These are phyloP conservation scores for Vulpes lagopus DNA, from an alignment of 2,113 vertebrate species.

Conservation along the genomic window DNA sequence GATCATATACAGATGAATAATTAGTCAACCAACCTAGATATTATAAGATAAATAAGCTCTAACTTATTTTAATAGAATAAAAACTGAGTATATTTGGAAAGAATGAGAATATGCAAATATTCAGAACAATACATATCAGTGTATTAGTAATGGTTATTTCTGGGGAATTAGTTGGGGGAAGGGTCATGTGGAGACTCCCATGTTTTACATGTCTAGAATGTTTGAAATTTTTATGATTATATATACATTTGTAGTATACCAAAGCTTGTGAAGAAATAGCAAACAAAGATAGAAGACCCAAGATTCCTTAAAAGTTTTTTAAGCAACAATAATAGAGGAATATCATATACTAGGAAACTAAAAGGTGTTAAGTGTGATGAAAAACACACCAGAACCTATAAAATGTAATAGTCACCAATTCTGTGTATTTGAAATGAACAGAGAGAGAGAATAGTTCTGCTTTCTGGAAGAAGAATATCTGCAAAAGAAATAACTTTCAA, in stretches of 20 bases:
- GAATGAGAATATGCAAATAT: neutral
- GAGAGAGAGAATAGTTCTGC: neutral
- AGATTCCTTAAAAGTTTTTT: neutral
- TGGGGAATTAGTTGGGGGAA: neutral
- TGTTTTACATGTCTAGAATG: neutral
- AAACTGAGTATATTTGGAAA: constrained; percentile 32
- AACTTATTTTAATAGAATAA: neutral
- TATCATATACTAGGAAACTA: neutral
- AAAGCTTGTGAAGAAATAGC: neutral
- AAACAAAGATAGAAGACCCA: neutral
- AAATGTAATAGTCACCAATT: neutral
- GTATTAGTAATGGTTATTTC: neutral
- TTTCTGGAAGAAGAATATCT: neutral
- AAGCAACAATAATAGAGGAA: neutral
- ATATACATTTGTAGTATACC: neutral
- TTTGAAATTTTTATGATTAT: neutral
- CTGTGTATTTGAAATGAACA: constrained; percentile 9
- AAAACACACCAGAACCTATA: neutral
- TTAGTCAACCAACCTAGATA: neutral
- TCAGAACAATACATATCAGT: neutral
- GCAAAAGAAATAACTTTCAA: neutral
- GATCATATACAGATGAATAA: neutral
- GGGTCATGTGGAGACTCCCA: neutral
- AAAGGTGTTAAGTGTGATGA: neutral
- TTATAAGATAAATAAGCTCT: neutral